Evolutionary conservation across 2,797 vertebrate species (phyloP).

Genomic region (Arrhamphus sclerolepis): DNA sequence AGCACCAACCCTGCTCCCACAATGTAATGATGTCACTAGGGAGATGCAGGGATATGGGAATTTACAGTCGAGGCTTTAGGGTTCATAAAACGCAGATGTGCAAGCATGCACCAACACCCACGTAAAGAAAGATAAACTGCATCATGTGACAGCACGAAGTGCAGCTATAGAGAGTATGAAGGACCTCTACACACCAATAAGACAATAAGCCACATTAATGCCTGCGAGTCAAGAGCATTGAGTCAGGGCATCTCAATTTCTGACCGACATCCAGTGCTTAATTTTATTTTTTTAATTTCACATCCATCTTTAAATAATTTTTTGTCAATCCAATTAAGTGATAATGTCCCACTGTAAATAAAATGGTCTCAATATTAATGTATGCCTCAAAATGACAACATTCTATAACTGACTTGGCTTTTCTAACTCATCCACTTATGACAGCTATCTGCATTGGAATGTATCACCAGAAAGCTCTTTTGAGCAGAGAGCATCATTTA

Average conservation of each 20-base stretch:
- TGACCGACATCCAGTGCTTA: neutral
- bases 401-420: no score
- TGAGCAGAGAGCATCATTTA: neutral
- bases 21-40: constrained; percentile 56
- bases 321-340: no score
- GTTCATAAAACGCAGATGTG: constrained; percentile 57
- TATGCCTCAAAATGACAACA: no score
- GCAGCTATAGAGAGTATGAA: constrained; percentile 11
- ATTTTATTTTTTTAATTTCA: constrained; percentile 2
- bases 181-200: constrained; percentile 7
- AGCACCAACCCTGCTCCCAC: constrained; percentile 33
- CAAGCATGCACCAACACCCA: constrained; percentile 30
- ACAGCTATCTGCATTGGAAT: no score
- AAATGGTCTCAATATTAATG: neutral
- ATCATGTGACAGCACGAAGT: constrained; percentile 20
- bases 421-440: no score
- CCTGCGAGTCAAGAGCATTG: constrained; percentile 2
- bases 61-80: constrained; percentile 54
- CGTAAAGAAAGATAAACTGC: constrained; percentile 21
- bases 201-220: constrained; percentile 20
- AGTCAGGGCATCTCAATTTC: constrained; percentile 12
- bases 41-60: constrained; percentile 54
- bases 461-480: no score
- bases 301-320: neutral
- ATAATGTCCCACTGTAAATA: no score